Base-by-base conservation (phyloP, 37 sponge, comb jelly and placozoan genomes). In the Halichondria panicea region DNA sequence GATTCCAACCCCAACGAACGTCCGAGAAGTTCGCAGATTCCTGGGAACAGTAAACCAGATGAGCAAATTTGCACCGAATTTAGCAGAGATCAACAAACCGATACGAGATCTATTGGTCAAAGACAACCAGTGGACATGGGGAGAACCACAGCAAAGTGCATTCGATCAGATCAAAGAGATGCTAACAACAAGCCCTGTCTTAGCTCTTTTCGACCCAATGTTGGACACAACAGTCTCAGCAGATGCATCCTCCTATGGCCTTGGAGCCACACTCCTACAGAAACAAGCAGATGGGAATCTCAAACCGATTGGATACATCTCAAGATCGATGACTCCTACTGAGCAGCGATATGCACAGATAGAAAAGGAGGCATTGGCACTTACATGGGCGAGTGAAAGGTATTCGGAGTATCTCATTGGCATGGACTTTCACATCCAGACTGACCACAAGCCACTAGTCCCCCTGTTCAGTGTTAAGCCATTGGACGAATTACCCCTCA, bases 361-460 rank as follows among this genome's bases (percentile, higher is more conserved):
- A 13, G 78, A 85, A 32, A 85, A 78, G 66, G 86, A 85, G 57
- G 66, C 66, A 18, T 45, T 85, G 30, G 78, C 79, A 19, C 19
- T 78, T 7, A 69, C 65, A 11, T 75, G 81, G 81, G 87, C 71
- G 5, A 61, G 76, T 61, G 72, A 80, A 34, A 15, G 76, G 41
- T 66, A 58, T 24, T 32, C 18, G 1, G 31, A 64, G 15, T 69
- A 69, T 30, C 38, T 64, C 2, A 58, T 79, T 34, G 87, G 87
- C 18, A 11, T 52, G 15, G 9, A 21, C 59, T 75, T 75, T 46
- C 81, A 80, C 33, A 36, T 74, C 8, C 37, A 81, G 12, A 87
- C 88, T 0, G 77, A 87, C 34, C 81, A 81, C 66, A 87, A 87
- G 57, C 88, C 88, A 12, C 43, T 81, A 34, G 72, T 87, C 22